A percentile compares a stretch with the other conserved stretches of the same genome.
Conservation (phyloP, 1,140 invertebrate species). For the Megalopta genalis region DNA sequence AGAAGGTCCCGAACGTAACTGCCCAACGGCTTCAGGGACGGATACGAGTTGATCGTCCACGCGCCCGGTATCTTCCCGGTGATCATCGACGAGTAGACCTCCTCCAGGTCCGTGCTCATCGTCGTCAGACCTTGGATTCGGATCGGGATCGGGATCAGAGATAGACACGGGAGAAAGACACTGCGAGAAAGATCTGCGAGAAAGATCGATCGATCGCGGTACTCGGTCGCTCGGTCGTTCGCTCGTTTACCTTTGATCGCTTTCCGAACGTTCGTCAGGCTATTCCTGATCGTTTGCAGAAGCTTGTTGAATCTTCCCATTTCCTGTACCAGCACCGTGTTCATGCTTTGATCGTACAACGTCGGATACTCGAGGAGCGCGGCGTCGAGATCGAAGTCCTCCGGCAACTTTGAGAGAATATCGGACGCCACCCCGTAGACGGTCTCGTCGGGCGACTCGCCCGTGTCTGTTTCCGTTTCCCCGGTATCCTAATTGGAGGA, state of each 20-base stretch:
- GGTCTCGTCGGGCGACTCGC: conserved; percentile 84
- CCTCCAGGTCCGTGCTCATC: conserved; percentile 92
- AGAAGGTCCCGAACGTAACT: conserved; percentile 94
- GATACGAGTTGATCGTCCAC: conserved; percentile 94
- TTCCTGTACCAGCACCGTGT: conserved; percentile 96
- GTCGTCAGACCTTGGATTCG: conserved; percentile 86
- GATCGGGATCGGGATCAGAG: conserved; percentile 63
- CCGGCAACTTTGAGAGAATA: conserved; percentile 87
- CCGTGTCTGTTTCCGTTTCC: conserved; percentile 73
- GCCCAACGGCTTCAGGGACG: conserved; percentile 94
- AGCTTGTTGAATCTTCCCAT: conserved; percentile 94
- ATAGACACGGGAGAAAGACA: too few species aligned
- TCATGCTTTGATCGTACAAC: conserved; percentile 92
- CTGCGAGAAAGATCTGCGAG: not conserved
- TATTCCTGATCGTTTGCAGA: conserved; percentile 86
- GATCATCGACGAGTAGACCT: conserved; percentile 91
- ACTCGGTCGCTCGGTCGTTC: not conserved
- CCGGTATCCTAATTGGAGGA: conserved; percentile 71
- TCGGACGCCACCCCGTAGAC: conserved; percentile 87
- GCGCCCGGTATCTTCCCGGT: conserved; percentile 90
- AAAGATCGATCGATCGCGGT: not conserved
- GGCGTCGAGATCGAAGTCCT: conserved; percentile 85
- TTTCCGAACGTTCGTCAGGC: conserved; percentile 89
- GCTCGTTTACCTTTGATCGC: conserved; percentile 90
- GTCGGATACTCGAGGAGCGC: conserved; percentile 89